Percentiles rank a stretch among this genome's conserved stretches.
Conservation (phyloP, 2,113 vertebrate species). For the Thymallus thymallus region DNA sequence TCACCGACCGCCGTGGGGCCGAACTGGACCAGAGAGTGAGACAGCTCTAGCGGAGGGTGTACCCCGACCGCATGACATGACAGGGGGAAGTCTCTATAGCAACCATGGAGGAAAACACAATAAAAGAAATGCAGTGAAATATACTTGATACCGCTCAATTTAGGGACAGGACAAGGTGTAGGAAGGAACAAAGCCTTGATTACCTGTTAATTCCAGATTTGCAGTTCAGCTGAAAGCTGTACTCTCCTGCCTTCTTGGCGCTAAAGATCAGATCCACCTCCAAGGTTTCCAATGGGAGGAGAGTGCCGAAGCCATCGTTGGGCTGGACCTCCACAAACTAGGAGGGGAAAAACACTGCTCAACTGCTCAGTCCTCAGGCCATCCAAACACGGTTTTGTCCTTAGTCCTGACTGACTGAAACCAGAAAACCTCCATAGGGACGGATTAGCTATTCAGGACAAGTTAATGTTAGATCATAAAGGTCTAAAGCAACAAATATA, state of each 20-base stretch:
- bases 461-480: neutral
- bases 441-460: neutral
- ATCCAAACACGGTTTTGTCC: neutral
- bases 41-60: constrained; percentile 84
- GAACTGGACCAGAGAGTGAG: constrained; percentile 84
- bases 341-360: constrained; percentile 3
- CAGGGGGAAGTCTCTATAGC: constrained; percentile 83
- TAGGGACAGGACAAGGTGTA: too few relatives aligned
- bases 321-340: constrained; percentile 90
- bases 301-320: constrained; percentile 82
- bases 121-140: neutral
- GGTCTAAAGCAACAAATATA: neutral
- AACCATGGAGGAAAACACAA: neutral
- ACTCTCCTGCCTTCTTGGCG: constrained; percentile 75
- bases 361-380: too few relatives aligned
- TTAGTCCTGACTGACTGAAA: neutral
- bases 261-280: constrained; percentile 85
- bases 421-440: neutral
- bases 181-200: constrained; percentile 8
- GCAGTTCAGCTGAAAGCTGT: constrained; percentile 84
- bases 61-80: constrained; percentile 81
- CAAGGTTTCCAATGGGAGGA: constrained; percentile 86
- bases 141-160: too few relatives aligned
- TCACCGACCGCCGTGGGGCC: constrained; percentile 80
- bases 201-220: constrained; percentile 87